Evolutionary conservation across 1,140 invertebrate species (phyloP).

Genomic region (Argopecten irradians): DNA sequence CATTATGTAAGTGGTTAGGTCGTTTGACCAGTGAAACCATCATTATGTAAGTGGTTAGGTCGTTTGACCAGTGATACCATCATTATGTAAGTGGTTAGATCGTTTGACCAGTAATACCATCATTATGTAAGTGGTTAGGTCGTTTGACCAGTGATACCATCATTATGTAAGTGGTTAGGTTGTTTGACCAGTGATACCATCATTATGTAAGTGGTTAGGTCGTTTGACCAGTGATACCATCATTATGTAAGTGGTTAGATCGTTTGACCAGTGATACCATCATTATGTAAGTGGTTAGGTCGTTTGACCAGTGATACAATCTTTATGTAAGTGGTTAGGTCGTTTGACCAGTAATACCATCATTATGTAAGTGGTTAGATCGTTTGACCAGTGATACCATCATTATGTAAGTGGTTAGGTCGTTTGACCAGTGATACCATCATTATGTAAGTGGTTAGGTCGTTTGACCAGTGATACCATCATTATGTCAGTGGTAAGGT

Average conservation of each 20-base stretch:
- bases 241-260: not conserved
- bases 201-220: not conserved
- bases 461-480: not conserved
- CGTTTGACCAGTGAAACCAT: not conserved
- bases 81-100: not conserved
- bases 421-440: not conserved
- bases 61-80: not conserved
- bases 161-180: not conserved
- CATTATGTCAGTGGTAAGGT: not conserved
- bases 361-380: slow-evolving; percentile 75
- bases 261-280: not conserved
- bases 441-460: not conserved
- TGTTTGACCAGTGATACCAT: not conserved
- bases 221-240: not conserved
- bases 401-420: not conserved
- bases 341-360: slow-evolving; percentile 65
- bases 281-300: not conserved
- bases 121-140: slow-evolving; percentile 75
- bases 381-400: too few species aligned
- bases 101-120: slow-evolving; percentile 65
- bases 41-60: not conserved
- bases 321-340: not conserved
- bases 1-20: not conserved
- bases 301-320: not conserved
- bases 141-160: too few species aligned